These are phyloP conservation scores for Nomada ferruginata DNA, from an alignment of 2,888 invertebrate species.

Conservation along the genomic window DNA sequence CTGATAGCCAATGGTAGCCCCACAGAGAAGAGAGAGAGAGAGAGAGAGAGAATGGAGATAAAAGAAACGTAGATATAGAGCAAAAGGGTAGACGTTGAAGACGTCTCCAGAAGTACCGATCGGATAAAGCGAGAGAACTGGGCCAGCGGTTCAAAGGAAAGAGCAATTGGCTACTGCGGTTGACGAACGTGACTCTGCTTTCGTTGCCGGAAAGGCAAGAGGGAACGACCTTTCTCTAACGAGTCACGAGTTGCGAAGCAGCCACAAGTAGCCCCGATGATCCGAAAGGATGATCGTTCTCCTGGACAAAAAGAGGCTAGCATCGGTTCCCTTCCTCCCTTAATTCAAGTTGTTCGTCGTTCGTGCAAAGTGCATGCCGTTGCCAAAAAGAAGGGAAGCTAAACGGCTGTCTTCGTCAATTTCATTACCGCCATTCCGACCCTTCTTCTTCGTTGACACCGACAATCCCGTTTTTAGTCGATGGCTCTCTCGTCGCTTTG, in stretches of 20 bases:
- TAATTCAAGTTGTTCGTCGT: slow-evolving; percentile 45
- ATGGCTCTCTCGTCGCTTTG: background rate
- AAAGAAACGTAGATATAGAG: slow-evolving; percentile 22
- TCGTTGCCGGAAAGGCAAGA: slow-evolving; percentile 57
- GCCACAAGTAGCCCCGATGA: slow-evolving; percentile 57
- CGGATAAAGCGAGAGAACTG: slow-evolving; percentile 59
- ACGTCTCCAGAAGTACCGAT: slow-evolving; percentile 16
- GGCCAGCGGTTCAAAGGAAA: slow-evolving; percentile 74
- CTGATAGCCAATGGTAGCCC: slow-evolving; percentile 40
- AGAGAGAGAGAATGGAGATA: background rate
- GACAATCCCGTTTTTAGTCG: slow-evolving; percentile 31
- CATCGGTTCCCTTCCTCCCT: slow-evolving; percentile 19
- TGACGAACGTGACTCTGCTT: slow-evolving; percentile 78
- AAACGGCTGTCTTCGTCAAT: slow-evolving; percentile 44
- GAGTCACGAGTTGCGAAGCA: slow-evolving; percentile 60
- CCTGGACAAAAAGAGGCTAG: slow-evolving; percentile 33
- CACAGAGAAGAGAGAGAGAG: background rate
- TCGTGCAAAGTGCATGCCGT: slow-evolving; percentile 25
- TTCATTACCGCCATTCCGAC: slow-evolving; percentile 41
- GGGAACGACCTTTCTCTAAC: slow-evolving; percentile 70
- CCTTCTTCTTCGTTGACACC: slow-evolving; percentile 14
- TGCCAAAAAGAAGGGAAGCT: slow-evolving; percentile 12
- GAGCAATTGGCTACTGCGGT: slow-evolving; percentile 76
- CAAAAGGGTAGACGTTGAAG: slow-evolving; percentile 15
- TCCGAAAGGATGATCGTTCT: slow-evolving; percentile 58